phyloP scores from a whole-genome alignment of 1,140 invertebrate species.

The Tribolium castaneum region DNA sequence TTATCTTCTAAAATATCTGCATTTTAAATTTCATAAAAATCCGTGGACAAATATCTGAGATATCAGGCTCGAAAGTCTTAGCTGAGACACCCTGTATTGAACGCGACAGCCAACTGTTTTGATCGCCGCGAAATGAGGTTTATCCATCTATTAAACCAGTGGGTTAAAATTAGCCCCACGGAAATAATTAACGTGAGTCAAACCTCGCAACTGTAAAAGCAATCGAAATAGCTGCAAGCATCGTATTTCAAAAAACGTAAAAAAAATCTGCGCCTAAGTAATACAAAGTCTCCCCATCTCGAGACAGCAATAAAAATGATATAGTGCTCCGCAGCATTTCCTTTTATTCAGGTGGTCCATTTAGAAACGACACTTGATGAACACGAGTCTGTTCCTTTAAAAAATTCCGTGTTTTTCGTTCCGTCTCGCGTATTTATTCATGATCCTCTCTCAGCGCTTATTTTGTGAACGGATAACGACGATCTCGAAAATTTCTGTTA shows the following conservation, averaged over 20 bases:
- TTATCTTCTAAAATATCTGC: too few species aligned
- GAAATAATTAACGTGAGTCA: too few species aligned
- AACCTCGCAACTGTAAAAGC: too few species aligned
- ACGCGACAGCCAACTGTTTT: too few species aligned
- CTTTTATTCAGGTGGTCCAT: constrained; percentile 22
- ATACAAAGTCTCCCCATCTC: background rate
- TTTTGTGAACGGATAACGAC: background rate
- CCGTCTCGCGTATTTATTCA: constrained; percentile 27
- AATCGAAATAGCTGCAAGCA: background rate
- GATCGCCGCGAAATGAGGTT: too few species aligned
- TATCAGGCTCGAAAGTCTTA: too few species aligned
- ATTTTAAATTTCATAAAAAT: too few species aligned
- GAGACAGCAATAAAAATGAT: background rate
- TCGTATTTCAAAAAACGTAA: background rate
- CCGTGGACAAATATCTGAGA: too few species aligned
- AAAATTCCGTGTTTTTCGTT: constrained; percentile 14
- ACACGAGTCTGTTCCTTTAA: constrained; percentile 1
- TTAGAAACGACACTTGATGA: constrained; percentile 23
- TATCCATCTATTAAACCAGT: too few species aligned
- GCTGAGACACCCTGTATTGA: too few species aligned
- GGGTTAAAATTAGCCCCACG: too few species aligned
- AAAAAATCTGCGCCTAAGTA: background rate
- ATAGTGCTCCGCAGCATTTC: background rate
- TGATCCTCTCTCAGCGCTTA: background rate
- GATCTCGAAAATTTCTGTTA: background rate